A percentile compares a stretch with the other conserved stretches of the same genome.
Evolutionary conservation across 2,113 vertebrate genomes (phyloP).

Genomic region (Procavia capensis): DNA sequence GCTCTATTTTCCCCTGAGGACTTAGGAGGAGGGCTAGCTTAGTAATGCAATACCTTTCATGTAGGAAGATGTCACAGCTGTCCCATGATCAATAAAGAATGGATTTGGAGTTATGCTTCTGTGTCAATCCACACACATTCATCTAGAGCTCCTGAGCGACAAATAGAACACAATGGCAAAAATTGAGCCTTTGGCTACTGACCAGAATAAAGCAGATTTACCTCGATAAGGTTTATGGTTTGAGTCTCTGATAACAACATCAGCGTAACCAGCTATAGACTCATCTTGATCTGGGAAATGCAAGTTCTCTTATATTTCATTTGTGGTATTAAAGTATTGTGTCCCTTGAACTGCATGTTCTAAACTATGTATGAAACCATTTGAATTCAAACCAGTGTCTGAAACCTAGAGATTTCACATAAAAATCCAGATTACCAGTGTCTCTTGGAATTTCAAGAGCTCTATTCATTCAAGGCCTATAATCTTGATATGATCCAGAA

Average conservation of each 20-base stretch:
- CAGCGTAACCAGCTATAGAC: neutral
- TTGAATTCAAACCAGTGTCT: neutral
- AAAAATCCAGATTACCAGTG: neutral
- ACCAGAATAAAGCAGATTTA: constrained; percentile 15
- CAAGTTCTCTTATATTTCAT: neutral
- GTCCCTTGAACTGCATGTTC: constrained; percentile 19
- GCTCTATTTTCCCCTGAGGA: constrained; percentile 4
- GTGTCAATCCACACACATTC: neutral
- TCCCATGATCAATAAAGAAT: neutral
- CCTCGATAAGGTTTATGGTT: neutral
- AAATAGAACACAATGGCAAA: neutral
- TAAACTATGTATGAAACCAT: constrained; percentile 3
- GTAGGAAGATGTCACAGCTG: neutral
- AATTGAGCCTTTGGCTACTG: neutral
- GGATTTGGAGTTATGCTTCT: neutral
- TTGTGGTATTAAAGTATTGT: constrained; percentile 27
- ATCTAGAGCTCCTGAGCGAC: constrained; percentile 5
- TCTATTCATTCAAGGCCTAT: neutral
- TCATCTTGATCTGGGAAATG: constrained; percentile 26
- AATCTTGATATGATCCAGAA: neutral
- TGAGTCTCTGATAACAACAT: neutral
- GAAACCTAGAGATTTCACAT: neutral
- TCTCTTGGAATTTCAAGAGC: constrained; percentile 14
- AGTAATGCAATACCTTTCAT: neutral
- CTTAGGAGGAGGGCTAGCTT: neutral